phyloP scores from a whole-genome alignment of 1,140 invertebrate species.

The Pseudomyrmex cubaensis region DNA sequence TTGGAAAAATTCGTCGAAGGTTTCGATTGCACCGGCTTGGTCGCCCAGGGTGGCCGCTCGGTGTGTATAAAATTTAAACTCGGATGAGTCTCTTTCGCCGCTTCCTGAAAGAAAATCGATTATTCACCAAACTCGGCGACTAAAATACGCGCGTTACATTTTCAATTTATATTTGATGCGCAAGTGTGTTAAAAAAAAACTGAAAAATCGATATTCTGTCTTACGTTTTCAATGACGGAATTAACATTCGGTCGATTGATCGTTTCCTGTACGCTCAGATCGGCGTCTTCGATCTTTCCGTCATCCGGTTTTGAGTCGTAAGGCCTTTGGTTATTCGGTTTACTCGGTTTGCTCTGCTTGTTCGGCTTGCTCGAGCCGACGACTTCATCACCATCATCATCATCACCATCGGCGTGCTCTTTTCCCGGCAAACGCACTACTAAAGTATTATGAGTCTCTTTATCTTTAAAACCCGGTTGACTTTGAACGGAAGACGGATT shows the following conservation, averaged over 20 bases:
- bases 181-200: neutral
- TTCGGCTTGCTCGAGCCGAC: constrained; percentile 13
- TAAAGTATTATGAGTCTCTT: constrained; percentile 78
- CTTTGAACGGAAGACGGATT: constrained; percentile 38
- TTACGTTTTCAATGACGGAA: constrained; percentile 78
- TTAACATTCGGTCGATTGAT: constrained; percentile 80
- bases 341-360: constrained; percentile 74
- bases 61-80: constrained; percentile 80
- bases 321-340: constrained; percentile 76
- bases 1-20: constrained; percentile 79
- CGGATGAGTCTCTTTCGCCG: constrained; percentile 65
- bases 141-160: neutral
- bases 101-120: constrained; percentile 48
- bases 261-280: constrained; percentile 80
- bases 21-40: constrained; percentile 76
- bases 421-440: constrained; percentile 79
- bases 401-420: constrained; percentile 72
- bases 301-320: constrained; percentile 77
- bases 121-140: constrained; percentile 14
- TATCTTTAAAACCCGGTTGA: constrained; percentile 79
- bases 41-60: constrained; percentile 81
- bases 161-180: constrained; percentile 1
- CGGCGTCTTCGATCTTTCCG: constrained; percentile 73
- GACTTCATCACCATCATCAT: constrained; percentile 41
- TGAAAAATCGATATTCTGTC: constrained; percentile 34